These are phyloP conservation scores for Bombus consobrinus DNA, from an alignment of 1,140 invertebrate species.

Conservation along the genomic window DNA sequence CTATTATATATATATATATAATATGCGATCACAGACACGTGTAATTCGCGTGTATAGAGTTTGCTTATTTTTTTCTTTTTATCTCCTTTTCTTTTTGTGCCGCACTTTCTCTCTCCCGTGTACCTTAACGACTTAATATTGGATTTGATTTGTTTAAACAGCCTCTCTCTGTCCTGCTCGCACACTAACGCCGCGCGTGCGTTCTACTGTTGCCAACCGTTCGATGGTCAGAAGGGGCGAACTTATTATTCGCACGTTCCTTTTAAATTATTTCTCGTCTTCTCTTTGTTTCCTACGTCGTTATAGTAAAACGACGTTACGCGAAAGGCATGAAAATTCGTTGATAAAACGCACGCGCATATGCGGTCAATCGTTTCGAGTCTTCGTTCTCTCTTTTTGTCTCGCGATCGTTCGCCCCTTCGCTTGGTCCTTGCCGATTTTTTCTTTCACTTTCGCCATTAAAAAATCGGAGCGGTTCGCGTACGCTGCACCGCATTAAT, in stretches of 20 bases:
- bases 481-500: background rate
- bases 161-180: conserved; percentile 70
- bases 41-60: conserved; percentile 78
- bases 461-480: background rate
- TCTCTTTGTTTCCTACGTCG: background rate
- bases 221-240: conserved; percentile 51
- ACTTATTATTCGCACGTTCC: background rate
- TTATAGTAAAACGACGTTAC: conserved; percentile 21
- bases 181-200: conserved; percentile 20
- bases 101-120: conserved; percentile 39
- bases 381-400: background rate
- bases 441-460: background rate
- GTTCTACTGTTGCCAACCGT: conserved; percentile 36
- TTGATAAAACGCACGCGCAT: conserved; percentile 39
- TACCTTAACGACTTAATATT: conserved; percentile 72
- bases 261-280: background rate
- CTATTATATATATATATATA: conserved; percentile 59
- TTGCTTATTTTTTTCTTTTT: conserved; percentile 52
- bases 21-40: conserved; percentile 80
- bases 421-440: conserved; percentile 36
- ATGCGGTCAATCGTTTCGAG: background rate
- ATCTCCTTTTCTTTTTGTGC: conserved; percentile 16
- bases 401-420: conserved; percentile 13
- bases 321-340: conserved; percentile 60
- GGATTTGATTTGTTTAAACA: conserved; percentile 80